Conservation (phyloP, 2,888 invertebrate species). For the Amphiduros pacificus region DNA sequence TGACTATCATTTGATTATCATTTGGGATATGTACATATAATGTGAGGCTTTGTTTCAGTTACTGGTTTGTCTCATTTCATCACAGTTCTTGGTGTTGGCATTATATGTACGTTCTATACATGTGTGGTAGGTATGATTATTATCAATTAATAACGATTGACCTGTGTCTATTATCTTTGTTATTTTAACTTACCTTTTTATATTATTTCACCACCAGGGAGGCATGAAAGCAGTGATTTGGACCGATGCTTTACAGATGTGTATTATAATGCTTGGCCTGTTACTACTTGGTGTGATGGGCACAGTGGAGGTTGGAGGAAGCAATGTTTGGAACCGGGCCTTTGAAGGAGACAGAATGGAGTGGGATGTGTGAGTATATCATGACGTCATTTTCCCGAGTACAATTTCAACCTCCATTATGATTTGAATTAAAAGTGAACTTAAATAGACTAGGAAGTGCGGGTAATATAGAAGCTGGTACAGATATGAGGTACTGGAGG, state of each 20-base stretch:
- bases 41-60: conserved; percentile 40
- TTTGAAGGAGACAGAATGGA: too few relatives aligned
- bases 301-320: not conserved
- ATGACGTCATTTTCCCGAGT: too few relatives aligned
- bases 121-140: conserved; percentile 54
- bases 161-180: too few relatives aligned
- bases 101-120: conserved; percentile 60
- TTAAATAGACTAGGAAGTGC: too few relatives aligned
- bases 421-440: too few relatives aligned
- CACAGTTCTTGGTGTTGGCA: conserved; percentile 52
- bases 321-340: too few relatives aligned
- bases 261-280: not conserved
- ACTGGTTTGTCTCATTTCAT: conserved; percentile 53
- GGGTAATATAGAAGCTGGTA: too few relatives aligned
- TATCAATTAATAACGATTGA: too few relatives aligned
- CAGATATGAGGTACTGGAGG: too few relatives aligned
- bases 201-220: not conserved
- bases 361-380: too few relatives aligned
- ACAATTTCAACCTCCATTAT: too few relatives aligned
- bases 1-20: not conserved
- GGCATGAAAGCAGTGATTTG: not conserved
- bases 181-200: too few relatives aligned
- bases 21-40: not conserved
- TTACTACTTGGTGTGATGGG: not conserved
- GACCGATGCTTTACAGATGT: not conserved